Percentiles rank a stretch among this genome's conserved stretches.
phyloP scores from a whole-genome alignment of 1,140 invertebrate species.

The Melipona quadrifasciata region DNA sequence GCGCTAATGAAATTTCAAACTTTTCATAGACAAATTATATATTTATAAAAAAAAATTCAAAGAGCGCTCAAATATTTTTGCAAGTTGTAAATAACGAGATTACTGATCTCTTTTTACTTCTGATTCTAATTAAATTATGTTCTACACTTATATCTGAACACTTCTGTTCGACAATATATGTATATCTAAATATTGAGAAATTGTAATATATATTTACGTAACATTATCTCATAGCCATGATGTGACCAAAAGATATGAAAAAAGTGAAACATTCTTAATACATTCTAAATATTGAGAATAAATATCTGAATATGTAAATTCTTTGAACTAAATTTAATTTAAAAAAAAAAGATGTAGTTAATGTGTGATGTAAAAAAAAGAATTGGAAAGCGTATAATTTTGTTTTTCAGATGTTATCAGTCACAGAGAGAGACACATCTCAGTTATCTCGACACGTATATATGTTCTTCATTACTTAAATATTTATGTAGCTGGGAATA shows the following conservation, averaged over 20 bases:
- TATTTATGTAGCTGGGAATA: background rate
- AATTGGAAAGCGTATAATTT: background rate
- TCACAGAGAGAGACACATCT: background rate
- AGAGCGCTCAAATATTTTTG: background rate
- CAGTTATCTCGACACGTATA: conserved; percentile 30
- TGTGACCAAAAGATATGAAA: background rate
- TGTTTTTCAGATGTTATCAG: conserved; percentile 20
- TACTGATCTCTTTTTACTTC: background rate
- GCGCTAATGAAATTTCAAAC: background rate
- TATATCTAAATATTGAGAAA: background rate
- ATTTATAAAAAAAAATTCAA: background rate
- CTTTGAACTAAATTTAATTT: too few species aligned
- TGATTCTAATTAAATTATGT: background rate
- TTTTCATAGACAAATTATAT: background rate
- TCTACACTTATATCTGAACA: background rate
- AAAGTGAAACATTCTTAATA: too few species aligned
- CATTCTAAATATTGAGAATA: background rate
- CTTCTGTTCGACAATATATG: background rate
- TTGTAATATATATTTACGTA: background rate
- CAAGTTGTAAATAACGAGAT: background rate
- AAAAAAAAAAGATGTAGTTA: background rate
- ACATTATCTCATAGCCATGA: background rate
- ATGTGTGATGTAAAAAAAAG: background rate
- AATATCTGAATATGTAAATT: too few species aligned
- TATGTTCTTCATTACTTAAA: background rate